phyloP scores from a whole-genome alignment of 2,888 invertebrate genomes.

The Dexiosoma caninum region DNA sequence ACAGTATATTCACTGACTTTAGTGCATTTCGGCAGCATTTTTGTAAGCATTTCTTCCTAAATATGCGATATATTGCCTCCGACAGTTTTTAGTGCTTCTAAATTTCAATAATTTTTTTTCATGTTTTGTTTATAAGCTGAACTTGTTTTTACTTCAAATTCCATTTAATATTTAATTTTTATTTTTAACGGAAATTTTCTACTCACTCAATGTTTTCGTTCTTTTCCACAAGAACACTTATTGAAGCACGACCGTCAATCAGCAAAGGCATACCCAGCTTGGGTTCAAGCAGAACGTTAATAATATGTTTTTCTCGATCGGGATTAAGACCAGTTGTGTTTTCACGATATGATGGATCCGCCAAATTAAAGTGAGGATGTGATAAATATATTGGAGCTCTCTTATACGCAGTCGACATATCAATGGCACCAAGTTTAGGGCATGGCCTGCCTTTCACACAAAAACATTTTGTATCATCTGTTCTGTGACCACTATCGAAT shows the following conservation, averaged over 20 bases:
- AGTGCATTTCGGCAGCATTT: too few relatives aligned
- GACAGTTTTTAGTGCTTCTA: too few relatives aligned
- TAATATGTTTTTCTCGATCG: conserved; percentile 81
- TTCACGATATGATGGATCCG: conserved; percentile 82
- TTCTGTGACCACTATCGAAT: conserved; percentile 84
- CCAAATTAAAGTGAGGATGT: conserved; percentile 87
- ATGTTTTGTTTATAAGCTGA: too few relatives aligned
- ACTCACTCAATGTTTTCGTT: conserved; percentile 80
- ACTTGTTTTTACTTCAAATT: too few relatives aligned
- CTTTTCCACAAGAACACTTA: conserved; percentile 82
- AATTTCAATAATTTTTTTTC: too few relatives aligned
- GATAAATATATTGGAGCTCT: conserved; percentile 89
- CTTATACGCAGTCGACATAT: conserved; percentile 84
- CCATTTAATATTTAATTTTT: background rate
- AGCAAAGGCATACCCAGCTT: conserved; percentile 85
- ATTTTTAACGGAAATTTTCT: background rate
- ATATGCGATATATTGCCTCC: too few relatives aligned
- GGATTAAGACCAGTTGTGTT: conserved; percentile 84
- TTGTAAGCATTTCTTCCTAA: too few relatives aligned
- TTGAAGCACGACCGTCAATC: conserved; percentile 85
- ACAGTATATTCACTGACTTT: too few relatives aligned
- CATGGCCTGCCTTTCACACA: conserved; percentile 79
- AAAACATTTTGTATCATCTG: conserved; percentile 83
- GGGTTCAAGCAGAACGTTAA: conserved; percentile 85
- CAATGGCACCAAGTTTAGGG: conserved; percentile 81